These are phyloP conservation scores for Agriopis leucophaearia DNA, from an alignment of 2,888 invertebrate species.

Conservation along the genomic window DNA sequence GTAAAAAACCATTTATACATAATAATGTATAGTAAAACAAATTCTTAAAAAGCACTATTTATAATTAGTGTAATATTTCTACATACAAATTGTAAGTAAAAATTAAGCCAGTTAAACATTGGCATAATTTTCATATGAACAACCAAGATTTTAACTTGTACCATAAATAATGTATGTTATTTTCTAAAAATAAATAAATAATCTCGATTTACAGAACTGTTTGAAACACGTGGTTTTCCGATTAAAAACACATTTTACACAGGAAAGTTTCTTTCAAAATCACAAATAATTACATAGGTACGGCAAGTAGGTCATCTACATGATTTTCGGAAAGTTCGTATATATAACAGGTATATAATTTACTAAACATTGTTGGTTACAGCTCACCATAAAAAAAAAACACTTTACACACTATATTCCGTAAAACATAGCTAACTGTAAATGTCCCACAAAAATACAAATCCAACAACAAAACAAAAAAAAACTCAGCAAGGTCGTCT, in stretches of 20 bases:
- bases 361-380: background rate
- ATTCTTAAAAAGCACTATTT: slow-evolving; percentile 23
- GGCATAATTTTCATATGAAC: slow-evolving; percentile 3
- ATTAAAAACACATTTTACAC: background rate
- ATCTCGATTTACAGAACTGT: background rate
- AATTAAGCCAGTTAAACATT: slow-evolving; percentile 14
- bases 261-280: background rate
- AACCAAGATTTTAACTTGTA: background rate
- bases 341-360: background rate
- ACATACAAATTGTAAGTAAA: slow-evolving; percentile 1
- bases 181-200: background rate
- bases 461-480: background rate
- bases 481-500: background rate
- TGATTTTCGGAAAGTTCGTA: background rate
- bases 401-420: background rate
- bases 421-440: too few species aligned
- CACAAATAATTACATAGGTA: background rate
- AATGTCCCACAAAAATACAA: too few species aligned
- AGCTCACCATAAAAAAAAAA: background rate
- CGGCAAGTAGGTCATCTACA: background rate
- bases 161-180: background rate
- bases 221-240: background rate
- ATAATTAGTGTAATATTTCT: slow-evolving; percentile 22
- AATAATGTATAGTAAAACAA: slow-evolving; percentile 24
- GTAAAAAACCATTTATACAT: too few species aligned